Evolutionary conservation across 2,797 vertebrate species (phyloP), one percentile per base, ranked within the genome.

Genomic region (Bradypus variegatus): DNA sequence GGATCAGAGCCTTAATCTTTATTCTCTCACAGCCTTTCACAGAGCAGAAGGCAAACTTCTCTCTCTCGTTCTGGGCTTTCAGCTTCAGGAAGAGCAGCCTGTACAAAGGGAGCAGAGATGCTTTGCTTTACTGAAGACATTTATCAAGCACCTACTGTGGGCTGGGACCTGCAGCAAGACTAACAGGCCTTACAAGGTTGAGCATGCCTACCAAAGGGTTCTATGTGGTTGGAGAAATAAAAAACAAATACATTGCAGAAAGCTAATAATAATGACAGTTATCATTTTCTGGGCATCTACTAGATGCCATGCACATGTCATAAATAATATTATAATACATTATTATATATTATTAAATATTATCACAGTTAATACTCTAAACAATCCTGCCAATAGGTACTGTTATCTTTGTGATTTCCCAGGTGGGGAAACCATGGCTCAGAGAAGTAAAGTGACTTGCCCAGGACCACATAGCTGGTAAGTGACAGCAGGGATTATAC

Each of bases 21-120:
- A 99, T 97, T 82, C 99, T 94, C 96, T 99, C 99, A 6, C 99
- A 99, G 65, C 99, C 99, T 94, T 98, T 98, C 72, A 97, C 93
- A 0, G 99, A 99, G 97, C 99, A 99, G 97, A 99, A 99, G 81
- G 99, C 98, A 53, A 98, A 99, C 69, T 96, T 97, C 53, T 99
- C 98, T 93, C 97, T 98, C 90, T 98, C 97, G 1, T 98, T 98
- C 91, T 99, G 98, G 7, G 99, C 98, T 94, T 98, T 98, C 27
- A 98, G 96, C 95, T 98, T 98, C 94, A 99, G 96, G 96, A 99
- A 99, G 53, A 99, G 97, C 91, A 99, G 96, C 92, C 99, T 99
- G 94, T 6, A 77, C 70, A 77, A 1, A 53, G 82, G 23, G 70
- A 19, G 29, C 25, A 78, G 2, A 2, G 48, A 18, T 2, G 0